Percentiles rank a stretch among this genome's conserved stretches.
Conservation (phyloP, 2,797 vertebrate species). For the Microtus agrestis region DNA sequence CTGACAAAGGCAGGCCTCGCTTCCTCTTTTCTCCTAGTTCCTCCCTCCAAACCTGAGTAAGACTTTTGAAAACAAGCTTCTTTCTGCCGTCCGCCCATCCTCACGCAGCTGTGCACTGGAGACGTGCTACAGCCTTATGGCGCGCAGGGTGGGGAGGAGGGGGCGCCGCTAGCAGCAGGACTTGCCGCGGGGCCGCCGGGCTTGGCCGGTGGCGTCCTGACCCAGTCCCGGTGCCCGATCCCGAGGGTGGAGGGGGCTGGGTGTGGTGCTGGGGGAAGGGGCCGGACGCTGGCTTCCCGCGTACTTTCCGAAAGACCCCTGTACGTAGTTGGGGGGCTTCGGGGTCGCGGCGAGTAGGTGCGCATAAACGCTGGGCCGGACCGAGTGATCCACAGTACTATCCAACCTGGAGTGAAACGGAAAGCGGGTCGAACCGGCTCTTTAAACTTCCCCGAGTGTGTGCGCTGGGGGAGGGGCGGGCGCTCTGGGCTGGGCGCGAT, state of each 20-base stretch:
- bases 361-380: not conserved
- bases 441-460: conserved; percentile 86
- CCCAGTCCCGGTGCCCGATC: conserved; percentile 9
- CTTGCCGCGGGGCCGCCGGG: conserved; percentile 18
- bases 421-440: conserved; percentile 84
- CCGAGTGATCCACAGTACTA: not conserved
- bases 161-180: conserved; percentile 30
- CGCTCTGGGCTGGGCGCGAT: conserved; percentile 72
- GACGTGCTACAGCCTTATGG: conserved; percentile 81
- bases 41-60: conserved; percentile 73
- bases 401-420: conserved; percentile 53
- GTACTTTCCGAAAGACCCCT: conserved; percentile 80
- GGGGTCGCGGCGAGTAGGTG: not conserved
- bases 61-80: conserved; percentile 83
- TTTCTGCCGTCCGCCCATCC: conserved; percentile 71
- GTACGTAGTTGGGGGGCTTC: not conserved
- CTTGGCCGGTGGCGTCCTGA: not conserved
- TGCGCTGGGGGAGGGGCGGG: conserved; percentile 74
- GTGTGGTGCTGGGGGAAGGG: conserved; percentile 77
- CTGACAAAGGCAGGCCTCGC: conserved; percentile 69
- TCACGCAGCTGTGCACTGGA: conserved; percentile 77
- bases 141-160: conserved; percentile 70
- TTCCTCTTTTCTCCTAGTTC: conserved; percentile 76
- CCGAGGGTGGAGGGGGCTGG: conserved; percentile 76
- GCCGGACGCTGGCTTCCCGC: conserved; percentile 54